A percentile compares a stretch with the other conserved stretches of the same genome.
Evolutionary conservation across 2,888 invertebrate genomes (phyloP).

Genomic region (Meta bourneti): DNA sequence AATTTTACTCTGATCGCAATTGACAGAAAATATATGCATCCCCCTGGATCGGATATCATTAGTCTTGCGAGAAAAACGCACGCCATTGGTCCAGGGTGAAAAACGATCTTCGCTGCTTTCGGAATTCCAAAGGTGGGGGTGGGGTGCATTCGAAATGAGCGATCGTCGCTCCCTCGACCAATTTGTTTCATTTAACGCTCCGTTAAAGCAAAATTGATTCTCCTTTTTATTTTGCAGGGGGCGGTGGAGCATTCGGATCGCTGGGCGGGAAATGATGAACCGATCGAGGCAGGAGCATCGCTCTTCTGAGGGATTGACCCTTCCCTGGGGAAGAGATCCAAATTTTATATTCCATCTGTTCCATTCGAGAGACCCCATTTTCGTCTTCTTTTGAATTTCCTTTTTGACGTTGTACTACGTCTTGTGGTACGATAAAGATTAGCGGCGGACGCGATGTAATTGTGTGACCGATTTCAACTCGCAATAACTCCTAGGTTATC

Average conservation of each 20-base stretch:
- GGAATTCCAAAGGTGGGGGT: background rate
- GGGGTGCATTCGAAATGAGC: constrained; percentile 21
- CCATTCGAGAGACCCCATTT: background rate
- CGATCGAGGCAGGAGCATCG: background rate
- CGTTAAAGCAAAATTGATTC: constrained; percentile 34
- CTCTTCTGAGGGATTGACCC: too few species aligned
- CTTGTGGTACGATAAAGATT: too few species aligned
- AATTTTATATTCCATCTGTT: background rate
- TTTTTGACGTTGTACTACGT: too few species aligned
- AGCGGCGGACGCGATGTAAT: too few species aligned
- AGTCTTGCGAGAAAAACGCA: background rate
- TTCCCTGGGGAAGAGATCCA: background rate
- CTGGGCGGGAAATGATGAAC: constrained; percentile 13
- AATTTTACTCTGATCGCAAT: too few species aligned
- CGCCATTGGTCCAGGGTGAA: constrained; percentile 20
- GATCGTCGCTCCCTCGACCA: constrained; percentile 30
- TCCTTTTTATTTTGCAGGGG: background rate
- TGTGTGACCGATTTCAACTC: too few species aligned
- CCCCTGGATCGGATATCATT: background rate
- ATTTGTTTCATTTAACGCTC: constrained; percentile 65
- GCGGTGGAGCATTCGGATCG: background rate
- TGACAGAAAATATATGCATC: background rate
- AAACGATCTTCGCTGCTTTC: constrained; percentile 16
- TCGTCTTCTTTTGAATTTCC: too few species aligned
- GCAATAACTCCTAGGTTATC: too few species aligned